These are phyloP conservation scores for Griposia aprilina DNA, from an alignment of 2,888 invertebrate genomes.

Conservation along the genomic window DNA sequence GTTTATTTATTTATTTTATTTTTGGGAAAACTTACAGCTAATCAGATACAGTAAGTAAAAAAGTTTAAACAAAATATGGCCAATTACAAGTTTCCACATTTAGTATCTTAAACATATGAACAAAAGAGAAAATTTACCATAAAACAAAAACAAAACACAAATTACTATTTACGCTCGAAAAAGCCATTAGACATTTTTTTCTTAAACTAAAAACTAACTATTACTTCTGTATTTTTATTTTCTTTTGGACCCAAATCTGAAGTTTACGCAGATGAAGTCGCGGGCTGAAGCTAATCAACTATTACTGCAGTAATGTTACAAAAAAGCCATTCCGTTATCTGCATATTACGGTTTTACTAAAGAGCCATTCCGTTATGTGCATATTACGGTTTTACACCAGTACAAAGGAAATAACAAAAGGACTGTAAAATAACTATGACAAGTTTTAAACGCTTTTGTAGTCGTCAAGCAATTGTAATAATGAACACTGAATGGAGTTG, in stretches of 20 bases:
- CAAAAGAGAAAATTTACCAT: too few species aligned
- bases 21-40: too few species aligned
- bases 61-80: too few species aligned
- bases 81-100: too few species aligned
- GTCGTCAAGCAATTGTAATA: constrained; percentile 66
- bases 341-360: not conserved
- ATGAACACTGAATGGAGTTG: constrained; percentile 67
- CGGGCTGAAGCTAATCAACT: not conserved
- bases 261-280: not conserved
- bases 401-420: constrained; percentile 36
- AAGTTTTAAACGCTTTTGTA: constrained; percentile 70
- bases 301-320: not conserved
- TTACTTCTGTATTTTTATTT: not conserved
- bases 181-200: too few species aligned
- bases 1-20: too few species aligned
- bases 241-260: not conserved
- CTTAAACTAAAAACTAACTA: too few species aligned
- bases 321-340: not conserved
- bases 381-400: not conserved
- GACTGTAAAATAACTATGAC: constrained; percentile 57
- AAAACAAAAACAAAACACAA: too few species aligned
- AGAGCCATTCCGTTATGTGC: not conserved
- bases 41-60: too few species aligned
- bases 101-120: too few species aligned
- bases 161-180: too few species aligned